Percentiles rank a stretch among this genome's conserved stretches.
phyloP scores from a whole-genome alignment of 1,140 invertebrate genomes.

The Drosophila baimaii region DNA sequence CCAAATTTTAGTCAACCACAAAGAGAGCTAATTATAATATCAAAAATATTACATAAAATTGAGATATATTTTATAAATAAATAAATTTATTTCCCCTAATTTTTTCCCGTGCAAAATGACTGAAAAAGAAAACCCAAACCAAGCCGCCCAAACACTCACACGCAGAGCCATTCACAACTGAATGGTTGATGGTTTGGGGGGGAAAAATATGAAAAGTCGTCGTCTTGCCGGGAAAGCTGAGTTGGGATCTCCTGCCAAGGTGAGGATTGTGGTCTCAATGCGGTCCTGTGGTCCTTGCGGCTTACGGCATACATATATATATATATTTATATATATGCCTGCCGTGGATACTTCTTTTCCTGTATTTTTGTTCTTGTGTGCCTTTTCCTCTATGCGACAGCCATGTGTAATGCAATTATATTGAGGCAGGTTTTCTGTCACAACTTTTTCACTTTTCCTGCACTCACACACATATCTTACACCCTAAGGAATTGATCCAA shows the following conservation, averaged over 20 bases:
- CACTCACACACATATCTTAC: slow-evolving; percentile 24
- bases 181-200: slow-evolving; percentile 40
- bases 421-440: slow-evolving; percentile 70
- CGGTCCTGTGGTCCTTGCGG: slow-evolving; percentile 53
- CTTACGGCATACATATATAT: slow-evolving; percentile 16
- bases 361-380: slow-evolving; percentile 10
- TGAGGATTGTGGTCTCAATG: slow-evolving; percentile 59
- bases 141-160: slow-evolving; percentile 12
- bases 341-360: neutral
- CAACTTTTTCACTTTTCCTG: slow-evolving; percentile 64
- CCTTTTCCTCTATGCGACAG: slow-evolving; percentile 56
- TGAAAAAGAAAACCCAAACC: slow-evolving; percentile 26
- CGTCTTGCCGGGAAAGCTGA: slow-evolving; percentile 55
- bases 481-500: slow-evolving; percentile 52
- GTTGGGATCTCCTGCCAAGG: slow-evolving; percentile 49
- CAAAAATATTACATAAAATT: too few species aligned
- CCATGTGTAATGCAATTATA: slow-evolving; percentile 77
- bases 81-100: neutral
- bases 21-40: too few species aligned
- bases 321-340: neutral
- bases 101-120: slow-evolving; percentile 16
- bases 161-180: slow-evolving; percentile 36
- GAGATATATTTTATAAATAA: neutral
- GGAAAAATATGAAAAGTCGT: slow-evolving; percentile 76
- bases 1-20: too few species aligned